Evolutionary conservation across 2,797 vertebrate species (phyloP).

Genomic region (Gymnopithys bicolor): DNA sequence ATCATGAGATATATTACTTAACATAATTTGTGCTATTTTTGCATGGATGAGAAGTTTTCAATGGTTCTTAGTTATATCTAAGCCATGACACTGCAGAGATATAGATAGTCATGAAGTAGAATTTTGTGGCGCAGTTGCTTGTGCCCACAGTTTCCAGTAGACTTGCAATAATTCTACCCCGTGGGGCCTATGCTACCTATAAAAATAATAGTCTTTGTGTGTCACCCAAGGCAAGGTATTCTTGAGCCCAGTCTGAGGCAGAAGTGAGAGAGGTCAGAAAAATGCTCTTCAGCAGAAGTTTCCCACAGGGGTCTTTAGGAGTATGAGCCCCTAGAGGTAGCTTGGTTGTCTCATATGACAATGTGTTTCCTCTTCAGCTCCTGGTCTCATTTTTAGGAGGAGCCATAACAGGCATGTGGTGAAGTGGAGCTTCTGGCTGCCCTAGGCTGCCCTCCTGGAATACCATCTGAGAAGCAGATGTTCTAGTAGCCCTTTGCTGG

Average conservation of each 20-base stretch:
- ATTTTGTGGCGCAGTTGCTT: background rate
- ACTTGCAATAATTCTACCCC: background rate
- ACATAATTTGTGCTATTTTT: background rate
- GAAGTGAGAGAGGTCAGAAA: background rate
- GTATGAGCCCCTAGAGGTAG: background rate
- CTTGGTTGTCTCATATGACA: background rate
- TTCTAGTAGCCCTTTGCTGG: background rate
- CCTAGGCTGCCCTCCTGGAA: background rate
- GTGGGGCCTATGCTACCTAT: background rate
- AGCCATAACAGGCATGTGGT: background rate
- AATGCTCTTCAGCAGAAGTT: background rate
- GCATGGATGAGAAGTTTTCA: background rate
- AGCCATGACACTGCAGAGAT: background rate
- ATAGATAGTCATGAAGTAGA: background rate
- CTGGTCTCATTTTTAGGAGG: background rate
- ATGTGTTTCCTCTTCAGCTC: background rate
- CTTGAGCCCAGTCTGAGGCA: background rate
- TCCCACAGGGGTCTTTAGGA: background rate
- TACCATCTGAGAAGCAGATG: background rate
- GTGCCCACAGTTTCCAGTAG: background rate
- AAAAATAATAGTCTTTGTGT: fast-evolving
- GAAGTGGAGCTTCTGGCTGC: background rate
- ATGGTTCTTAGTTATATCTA: background rate
- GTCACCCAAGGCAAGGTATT: background rate
- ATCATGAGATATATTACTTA: background rate